These are phyloP conservation scores for Calliopsis andreniformis DNA, from an alignment of 1,140 invertebrate genomes.

Conservation along the genomic window DNA sequence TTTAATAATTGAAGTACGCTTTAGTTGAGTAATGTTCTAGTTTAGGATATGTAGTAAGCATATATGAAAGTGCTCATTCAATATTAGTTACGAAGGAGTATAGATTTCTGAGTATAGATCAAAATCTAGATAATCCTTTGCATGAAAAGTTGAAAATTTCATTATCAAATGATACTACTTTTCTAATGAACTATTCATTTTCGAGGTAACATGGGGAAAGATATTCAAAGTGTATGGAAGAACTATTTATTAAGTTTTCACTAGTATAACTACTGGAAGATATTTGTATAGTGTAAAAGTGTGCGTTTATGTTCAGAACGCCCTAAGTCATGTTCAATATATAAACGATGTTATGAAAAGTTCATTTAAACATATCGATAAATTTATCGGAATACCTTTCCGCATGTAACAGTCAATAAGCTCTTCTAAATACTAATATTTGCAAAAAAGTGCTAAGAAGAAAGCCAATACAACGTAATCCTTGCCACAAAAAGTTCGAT, in stretches of 20 bases:
- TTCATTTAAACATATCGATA: neutral
- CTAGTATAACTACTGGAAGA: constrained; percentile 22
- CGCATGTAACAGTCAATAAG: constrained; percentile 26
- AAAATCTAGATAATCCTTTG: neutral
- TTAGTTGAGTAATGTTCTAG: constrained; percentile 19
- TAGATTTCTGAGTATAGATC: constrained; percentile 3
- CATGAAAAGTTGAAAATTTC: constrained; percentile 8
- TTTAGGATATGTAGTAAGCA: constrained; percentile 36
- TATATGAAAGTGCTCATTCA: constrained; percentile 20
- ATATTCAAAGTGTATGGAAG: constrained; percentile 17
- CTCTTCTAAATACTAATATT: constrained; percentile 46
- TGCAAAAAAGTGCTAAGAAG: constrained; percentile 43
- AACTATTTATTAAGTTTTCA: neutral
- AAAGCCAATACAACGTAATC: constrained; percentile 50
- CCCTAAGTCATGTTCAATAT: constrained; percentile 9
- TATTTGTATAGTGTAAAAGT: constrained; percentile 22
- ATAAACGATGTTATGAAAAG: constrained; percentile 8
- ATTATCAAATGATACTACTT: constrained; percentile 16
- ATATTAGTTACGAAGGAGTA: constrained; percentile 29
- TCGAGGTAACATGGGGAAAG: neutral
- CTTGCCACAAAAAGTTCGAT: constrained; percentile 44
- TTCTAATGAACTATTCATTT: constrained; percentile 7
- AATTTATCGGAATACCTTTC: constrained; percentile 16
- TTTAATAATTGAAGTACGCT: constrained; percentile 10
- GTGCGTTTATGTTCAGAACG: constrained; percentile 31